These are phyloP conservation scores for Thamnophis sirtalis DNA, from an alignment of 2,113 vertebrate species.

Conservation along the genomic window DNA sequence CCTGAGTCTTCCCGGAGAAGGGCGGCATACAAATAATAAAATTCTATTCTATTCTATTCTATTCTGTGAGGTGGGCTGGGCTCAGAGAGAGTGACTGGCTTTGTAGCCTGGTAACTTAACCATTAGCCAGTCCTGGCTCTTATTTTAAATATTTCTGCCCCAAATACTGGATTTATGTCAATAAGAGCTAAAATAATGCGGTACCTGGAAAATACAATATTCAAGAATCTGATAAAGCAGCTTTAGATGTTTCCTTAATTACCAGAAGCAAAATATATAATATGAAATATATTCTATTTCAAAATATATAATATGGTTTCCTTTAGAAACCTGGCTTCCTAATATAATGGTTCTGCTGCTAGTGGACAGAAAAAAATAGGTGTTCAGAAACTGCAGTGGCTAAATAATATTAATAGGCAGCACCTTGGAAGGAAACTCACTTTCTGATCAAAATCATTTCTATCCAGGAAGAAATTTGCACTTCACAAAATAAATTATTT, in stretches of 20 bases:
- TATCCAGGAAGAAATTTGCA: conserved; percentile 54
- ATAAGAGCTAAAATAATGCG: not conserved
- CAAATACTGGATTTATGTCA: not conserved
- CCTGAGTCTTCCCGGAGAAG: too few relatives aligned
- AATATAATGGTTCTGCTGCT: conserved; percentile 41
- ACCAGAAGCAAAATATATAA: conserved; percentile 17
- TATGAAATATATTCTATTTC: conserved; percentile 38
- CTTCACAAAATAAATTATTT: conserved; percentile 69
- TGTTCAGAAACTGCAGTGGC: conserved; percentile 23
- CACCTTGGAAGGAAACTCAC: conserved; percentile 39
- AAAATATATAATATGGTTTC: conserved; percentile 29
- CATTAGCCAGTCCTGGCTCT: not conserved
- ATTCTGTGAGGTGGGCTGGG: not conserved
- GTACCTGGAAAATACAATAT: not conserved
- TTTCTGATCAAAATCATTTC: conserved; percentile 54
- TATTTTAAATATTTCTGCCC: not conserved
- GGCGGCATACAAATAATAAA: too few relatives aligned
- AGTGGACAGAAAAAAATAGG: conserved; percentile 36
- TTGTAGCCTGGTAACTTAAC: not conserved
- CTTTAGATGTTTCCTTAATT: not conserved
- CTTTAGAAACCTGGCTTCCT: conserved; percentile 17
- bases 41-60: too few relatives aligned
- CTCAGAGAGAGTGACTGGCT: not conserved
- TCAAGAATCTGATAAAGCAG: not conserved
- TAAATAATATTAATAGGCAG: conserved; percentile 56